Evolutionary conservation across 2,888 invertebrate species (phyloP).

Genomic region (Lomographa bimaculata): DNA sequence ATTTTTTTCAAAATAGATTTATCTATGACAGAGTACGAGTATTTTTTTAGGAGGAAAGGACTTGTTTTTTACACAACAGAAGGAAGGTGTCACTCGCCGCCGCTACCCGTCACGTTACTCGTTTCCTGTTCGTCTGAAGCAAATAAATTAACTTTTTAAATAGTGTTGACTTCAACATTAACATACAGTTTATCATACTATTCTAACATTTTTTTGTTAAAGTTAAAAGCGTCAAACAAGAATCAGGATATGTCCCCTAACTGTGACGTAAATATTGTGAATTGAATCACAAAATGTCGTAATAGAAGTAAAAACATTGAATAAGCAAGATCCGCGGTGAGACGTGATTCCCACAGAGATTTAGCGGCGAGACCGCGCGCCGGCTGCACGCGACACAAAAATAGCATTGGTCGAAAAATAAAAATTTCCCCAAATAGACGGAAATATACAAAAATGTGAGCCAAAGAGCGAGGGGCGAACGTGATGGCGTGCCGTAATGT

Average conservation of each 20-base stretch:
- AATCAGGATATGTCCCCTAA: too few relatives aligned
- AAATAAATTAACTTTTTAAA: constrained; percentile 64
- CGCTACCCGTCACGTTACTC: constrained; percentile 70
- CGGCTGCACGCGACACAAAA: constrained; percentile 81
- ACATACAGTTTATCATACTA: constrained; percentile 28
- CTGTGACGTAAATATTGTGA: constrained; percentile 9
- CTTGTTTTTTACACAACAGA: constrained; percentile 68
- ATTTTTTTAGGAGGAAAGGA: constrained; percentile 41
- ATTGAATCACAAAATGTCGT: constrained; percentile 2
- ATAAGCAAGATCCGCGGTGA: constrained; percentile 49
- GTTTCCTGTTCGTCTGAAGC: constrained; percentile 65
- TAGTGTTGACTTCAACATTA: constrained; percentile 42
- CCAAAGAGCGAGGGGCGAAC: constrained; percentile 79
- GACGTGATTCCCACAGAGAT: constrained; percentile 81
- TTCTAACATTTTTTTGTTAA: constrained; percentile 2
- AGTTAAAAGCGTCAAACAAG: too few relatives aligned
- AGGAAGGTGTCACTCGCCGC: constrained; percentile 77
- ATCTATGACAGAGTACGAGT: constrained; percentile 34
- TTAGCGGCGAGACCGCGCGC: constrained; percentile 69
- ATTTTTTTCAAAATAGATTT: too few relatives aligned
- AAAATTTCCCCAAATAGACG: constrained; percentile 82
- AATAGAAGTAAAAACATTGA: constrained; percentile 34
- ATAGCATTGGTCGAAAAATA: constrained; percentile 83
- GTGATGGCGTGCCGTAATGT: constrained; percentile 81
- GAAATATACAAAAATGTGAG: constrained; percentile 83